A percentile compares a stretch with the other conserved stretches of the same genome.
phyloP scores from a whole-genome alignment of 2,113 vertebrate species.

The Paramormyrops kingsleyae region DNA sequence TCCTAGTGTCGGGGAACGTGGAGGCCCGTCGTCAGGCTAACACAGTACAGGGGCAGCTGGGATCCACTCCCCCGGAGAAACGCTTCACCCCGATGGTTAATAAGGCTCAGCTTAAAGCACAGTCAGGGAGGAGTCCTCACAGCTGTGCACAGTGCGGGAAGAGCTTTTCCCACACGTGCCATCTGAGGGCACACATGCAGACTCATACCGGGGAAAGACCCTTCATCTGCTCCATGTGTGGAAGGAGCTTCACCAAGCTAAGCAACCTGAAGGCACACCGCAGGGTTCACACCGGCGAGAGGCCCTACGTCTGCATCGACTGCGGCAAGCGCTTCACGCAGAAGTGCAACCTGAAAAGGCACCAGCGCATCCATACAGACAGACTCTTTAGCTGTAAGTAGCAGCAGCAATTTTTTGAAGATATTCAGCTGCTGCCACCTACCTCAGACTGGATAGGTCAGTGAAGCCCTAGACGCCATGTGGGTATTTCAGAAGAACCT shows the following conservation, averaged over 20 bases:
- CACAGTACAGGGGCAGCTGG: slow-evolving; percentile 30
- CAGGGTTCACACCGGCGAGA: slow-evolving; percentile 62
- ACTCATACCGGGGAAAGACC: slow-evolving; percentile 62
- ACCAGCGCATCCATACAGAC: slow-evolving; percentile 62
- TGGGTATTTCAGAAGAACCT: not conserved
- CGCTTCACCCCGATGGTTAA: slow-evolving; percentile 34
- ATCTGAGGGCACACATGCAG: slow-evolving; percentile 59
- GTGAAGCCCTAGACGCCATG: not conserved
- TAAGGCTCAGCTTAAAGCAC: slow-evolving; percentile 37
- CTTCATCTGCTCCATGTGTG: slow-evolving; percentile 63
- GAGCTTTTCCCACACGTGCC: slow-evolving; percentile 61
- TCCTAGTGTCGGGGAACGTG: not conserved
- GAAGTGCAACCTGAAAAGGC: slow-evolving; percentile 65
- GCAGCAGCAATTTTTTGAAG: not conserved
- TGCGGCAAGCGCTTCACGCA: slow-evolving; percentile 70
- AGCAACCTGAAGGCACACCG: slow-evolving; percentile 68
- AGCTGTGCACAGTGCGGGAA: slow-evolving; percentile 61
- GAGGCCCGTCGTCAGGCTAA: slow-evolving; percentile 33
- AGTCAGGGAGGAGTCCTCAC: slow-evolving; percentile 33
- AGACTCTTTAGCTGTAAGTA: slow-evolving; percentile 21
- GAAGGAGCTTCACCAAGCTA: slow-evolving; percentile 65
- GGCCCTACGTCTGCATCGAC: slow-evolving; percentile 60
- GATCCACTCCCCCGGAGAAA: slow-evolving; percentile 34
- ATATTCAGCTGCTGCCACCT: not conserved
- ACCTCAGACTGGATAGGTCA: not conserved